Percentiles rank a stretch among this genome's conserved stretches.
Conservation (phyloP, 2,113 vertebrate species). For the Varanus salvator region DNA sequence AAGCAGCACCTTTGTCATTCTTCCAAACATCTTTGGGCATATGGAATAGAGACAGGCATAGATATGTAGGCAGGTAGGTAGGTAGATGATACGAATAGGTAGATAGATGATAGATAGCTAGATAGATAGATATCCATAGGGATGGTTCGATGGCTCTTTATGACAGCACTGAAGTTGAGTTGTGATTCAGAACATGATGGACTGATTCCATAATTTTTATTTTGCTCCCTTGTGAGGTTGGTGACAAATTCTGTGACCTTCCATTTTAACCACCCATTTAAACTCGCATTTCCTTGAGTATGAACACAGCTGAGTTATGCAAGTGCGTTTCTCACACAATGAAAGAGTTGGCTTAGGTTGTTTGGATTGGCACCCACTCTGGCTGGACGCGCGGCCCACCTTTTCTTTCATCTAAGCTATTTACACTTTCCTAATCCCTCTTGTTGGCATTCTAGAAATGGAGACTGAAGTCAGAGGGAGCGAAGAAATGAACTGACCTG, state of each 20-base stretch:
- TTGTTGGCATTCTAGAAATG: constrained; percentile 29
- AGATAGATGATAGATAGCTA: no score
- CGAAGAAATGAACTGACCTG: constrained; percentile 21
- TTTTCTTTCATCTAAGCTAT: constrained; percentile 37
- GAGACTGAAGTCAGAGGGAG: constrained; percentile 17
- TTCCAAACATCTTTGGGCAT: neutral
- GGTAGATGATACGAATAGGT: no score
- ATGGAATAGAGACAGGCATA: neutral
- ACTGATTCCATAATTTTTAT: neutral
- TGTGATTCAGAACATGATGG: neutral
- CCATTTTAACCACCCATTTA: neutral
- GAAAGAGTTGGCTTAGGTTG: constrained; percentile 19
- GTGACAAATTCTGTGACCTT: neutral
- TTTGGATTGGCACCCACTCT: constrained; percentile 16
- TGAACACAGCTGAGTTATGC: constrained; percentile 11
- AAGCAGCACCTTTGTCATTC: neutral
- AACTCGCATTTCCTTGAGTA: neutral
- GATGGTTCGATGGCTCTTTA: neutral
- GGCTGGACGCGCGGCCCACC: neutral
- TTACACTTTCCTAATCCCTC: constrained; percentile 34
- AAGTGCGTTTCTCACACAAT: constrained; percentile 7
- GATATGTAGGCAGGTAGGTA: no score
- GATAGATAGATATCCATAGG: neutral
- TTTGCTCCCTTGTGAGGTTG: neutral
- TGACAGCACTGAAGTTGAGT: neutral